Percentiles rank a stretch among this genome's conserved stretches.
Conservation (phyloP, 30 jellyfish, hydroid and myxozoan species). For the Pseudorhiza aurosa region DNA sequence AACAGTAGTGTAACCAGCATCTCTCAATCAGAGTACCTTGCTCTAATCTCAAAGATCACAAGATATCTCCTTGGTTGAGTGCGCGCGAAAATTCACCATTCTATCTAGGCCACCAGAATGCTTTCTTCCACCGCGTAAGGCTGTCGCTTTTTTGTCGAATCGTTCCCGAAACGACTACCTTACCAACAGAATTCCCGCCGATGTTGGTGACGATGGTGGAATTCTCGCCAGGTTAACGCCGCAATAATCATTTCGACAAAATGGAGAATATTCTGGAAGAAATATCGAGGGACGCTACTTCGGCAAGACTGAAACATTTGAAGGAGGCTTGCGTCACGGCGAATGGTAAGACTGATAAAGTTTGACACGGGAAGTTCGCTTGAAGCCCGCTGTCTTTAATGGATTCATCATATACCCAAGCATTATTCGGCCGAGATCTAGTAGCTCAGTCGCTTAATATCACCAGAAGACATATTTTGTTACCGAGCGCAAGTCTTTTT, state of each 20-base stretch:
- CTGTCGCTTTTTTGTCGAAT: neutral
- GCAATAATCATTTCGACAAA: neutral
- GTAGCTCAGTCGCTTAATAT: no score
- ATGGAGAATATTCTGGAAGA: constrained; percentile 91
- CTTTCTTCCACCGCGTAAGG: neutral
- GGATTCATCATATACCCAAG: no score
- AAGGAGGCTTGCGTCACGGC: constrained; percentile 94
- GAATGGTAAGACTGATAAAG: no score
- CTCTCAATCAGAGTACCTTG: constrained; percentile 45
- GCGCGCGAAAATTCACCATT: constrained; percentile 46
- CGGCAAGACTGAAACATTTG: constrained; percentile 79
- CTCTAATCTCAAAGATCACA: constrained; percentile 34
- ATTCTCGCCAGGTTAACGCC: constrained; percentile 39
- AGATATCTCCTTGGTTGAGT: constrained; percentile 56
- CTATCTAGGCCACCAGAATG: neutral
- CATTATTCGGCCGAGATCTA: no score
- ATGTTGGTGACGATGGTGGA: constrained; percentile 5
- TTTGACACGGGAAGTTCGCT: no score
- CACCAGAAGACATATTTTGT: no score
- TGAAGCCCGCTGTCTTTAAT: no score
- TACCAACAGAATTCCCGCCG: neutral
- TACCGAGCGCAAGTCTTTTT: no score
- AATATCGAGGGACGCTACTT: constrained; percentile 82
- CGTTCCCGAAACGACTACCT: neutral
- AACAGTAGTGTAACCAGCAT: constrained; percentile 66